phyloP scores from a whole-genome alignment of 2,113 vertebrate genomes.

The Lethenteron reissneri region DNA sequence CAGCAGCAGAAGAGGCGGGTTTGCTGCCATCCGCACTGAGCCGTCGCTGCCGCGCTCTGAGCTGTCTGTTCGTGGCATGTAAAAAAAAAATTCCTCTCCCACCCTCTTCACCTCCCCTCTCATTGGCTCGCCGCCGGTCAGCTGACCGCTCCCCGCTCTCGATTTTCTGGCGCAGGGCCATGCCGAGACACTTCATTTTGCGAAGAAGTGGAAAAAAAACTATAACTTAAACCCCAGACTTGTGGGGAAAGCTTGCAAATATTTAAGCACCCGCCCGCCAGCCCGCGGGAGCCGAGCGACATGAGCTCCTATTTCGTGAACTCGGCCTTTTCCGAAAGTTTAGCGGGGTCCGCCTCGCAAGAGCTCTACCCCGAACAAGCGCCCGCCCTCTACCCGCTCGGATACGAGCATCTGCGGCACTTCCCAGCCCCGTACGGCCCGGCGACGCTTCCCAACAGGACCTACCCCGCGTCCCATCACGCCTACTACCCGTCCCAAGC shows the following conservation, averaged over 20 bases:
- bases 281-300: background rate
- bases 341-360: background rate
- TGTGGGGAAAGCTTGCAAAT: background rate
- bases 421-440: background rate
- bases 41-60: too few relatives aligned
- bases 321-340: slow-evolving; percentile 6
- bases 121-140: background rate
- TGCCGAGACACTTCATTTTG: slow-evolving; percentile 4
- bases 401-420: slow-evolving; percentile 2
- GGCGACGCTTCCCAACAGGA: background rate
- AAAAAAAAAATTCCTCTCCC: too few relatives aligned
- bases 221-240: slow-evolving; percentile 3
- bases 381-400: slow-evolving; percentile 3
- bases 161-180: slow-evolving; percentile 5
- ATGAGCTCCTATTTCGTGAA: slow-evolving; percentile 6
- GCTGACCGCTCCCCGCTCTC: slow-evolving; percentile 2
- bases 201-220: background rate
- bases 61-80: too few relatives aligned
- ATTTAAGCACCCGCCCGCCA: background rate
- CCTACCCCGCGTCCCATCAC: background rate
- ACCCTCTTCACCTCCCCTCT: too few relatives aligned
- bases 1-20: too few relatives aligned
- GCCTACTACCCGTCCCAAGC: slow-evolving; percentile 3
- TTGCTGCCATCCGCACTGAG: too few relatives aligned
- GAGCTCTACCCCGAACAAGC: slow-evolving; percentile 3